Percentiles rank a stretch among this genome's conserved stretches.
Conservation (phyloP, 2,888 invertebrate species). For the Pheosia gnoma region DNA sequence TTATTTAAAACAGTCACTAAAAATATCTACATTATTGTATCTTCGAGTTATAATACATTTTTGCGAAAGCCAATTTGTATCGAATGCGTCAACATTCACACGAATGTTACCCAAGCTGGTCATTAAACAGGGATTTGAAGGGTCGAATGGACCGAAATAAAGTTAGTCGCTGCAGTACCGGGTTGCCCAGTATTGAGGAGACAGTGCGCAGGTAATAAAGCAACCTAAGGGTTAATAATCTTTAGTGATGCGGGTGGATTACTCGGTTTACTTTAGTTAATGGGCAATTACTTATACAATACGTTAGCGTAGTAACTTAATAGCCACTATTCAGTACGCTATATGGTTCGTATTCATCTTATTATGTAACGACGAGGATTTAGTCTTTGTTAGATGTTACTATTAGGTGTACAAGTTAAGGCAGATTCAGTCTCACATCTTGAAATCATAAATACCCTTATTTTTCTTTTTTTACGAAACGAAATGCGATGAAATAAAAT, state of each 20-base stretch:
- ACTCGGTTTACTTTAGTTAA: constrained; percentile 35
- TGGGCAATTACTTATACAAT: constrained; percentile 32
- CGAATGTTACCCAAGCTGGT: constrained; percentile 53
- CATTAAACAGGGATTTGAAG: constrained; percentile 82
- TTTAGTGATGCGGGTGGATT: constrained; percentile 45
- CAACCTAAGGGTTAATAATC: constrained; percentile 58
- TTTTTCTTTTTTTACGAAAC: too few species aligned
- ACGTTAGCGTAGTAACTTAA: constrained; percentile 23
- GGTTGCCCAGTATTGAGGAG: constrained; percentile 54
- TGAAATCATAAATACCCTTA: too few species aligned
- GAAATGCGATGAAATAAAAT: too few species aligned
- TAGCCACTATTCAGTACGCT: neutral
- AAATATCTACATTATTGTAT: too few species aligned
- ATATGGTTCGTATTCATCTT: too few species aligned
- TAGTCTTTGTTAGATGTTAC: too few species aligned
- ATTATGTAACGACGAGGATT: too few species aligned
- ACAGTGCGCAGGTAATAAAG: constrained; percentile 68
- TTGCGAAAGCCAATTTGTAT: constrained; percentile 7
- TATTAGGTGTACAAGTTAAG: too few species aligned
- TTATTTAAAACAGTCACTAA: neutral
- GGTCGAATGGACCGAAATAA: constrained; percentile 77
- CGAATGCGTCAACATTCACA: constrained; percentile 38
- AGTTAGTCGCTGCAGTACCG: constrained; percentile 63
- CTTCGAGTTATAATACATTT: neutral
- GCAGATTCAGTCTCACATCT: too few species aligned